Evolutionary conservation across 2,797 vertebrate genomes (phyloP).

Genomic region (Platalea minor): DNA sequence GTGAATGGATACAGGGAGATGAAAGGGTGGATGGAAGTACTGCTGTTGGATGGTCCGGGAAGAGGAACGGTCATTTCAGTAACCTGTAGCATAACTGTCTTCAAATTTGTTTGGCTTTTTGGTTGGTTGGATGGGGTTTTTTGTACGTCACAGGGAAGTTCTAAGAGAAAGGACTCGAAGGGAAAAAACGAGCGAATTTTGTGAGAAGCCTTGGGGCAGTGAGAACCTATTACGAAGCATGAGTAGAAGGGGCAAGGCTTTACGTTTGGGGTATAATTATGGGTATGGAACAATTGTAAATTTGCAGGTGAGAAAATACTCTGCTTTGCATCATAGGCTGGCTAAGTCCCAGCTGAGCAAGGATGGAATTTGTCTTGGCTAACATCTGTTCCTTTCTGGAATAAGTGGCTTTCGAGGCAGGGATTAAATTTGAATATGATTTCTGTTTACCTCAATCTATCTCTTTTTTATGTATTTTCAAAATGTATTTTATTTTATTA

Average conservation of each 20-base stretch:
- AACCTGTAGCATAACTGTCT: neutral
- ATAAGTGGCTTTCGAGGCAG: slow-evolving; percentile 22
- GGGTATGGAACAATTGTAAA: neutral
- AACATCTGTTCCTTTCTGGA: slow-evolving; percentile 22
- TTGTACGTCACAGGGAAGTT: neutral
- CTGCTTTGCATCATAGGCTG: neutral
- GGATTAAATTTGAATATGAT: neutral
- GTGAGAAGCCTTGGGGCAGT: neutral
- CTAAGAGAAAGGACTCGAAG: neutral
- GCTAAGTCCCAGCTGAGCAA: neutral
- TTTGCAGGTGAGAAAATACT: slow-evolving; percentile 38
- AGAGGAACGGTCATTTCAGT: neutral
- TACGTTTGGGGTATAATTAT: neutral
- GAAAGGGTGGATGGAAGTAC: neutral
- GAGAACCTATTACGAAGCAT: neutral
- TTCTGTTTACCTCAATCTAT: slow-evolving; percentile 10
- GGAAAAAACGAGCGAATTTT: neutral
- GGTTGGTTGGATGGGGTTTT: neutral
- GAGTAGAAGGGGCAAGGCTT: neutral
- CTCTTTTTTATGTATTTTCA: neutral
- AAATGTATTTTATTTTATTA: neutral
- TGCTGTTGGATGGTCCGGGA: accelerated
- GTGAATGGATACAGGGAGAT: neutral
- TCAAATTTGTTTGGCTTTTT: neutral
- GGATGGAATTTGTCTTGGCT: slow-evolving; percentile 42